Evolutionary conservation across 2,888 invertebrate species (phyloP).

Genomic region (Agrenia bidenticulata): DNA sequence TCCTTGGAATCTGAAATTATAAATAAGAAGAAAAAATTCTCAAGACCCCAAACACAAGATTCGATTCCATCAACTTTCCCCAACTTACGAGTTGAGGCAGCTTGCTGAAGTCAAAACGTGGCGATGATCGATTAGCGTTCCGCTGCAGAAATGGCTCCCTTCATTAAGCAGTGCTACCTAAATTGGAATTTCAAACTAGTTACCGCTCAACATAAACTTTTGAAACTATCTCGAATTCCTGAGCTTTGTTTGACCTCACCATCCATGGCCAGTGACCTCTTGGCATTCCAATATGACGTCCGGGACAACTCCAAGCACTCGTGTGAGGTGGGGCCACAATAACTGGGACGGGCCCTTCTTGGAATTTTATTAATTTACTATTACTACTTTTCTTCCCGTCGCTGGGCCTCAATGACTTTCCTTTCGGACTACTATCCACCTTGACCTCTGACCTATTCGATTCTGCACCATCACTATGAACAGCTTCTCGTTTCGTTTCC

Average conservation of each 20-base stretch:
- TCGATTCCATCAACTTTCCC: background rate
- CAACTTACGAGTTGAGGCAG: constrained; percentile 25
- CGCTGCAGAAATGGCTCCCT: constrained; percentile 36
- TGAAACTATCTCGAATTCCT: background rate
- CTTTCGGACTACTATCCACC: too few species aligned
- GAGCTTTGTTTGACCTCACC: constrained; percentile 17
- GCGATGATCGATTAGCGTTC: constrained; percentile 32
- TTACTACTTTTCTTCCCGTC: too few species aligned
- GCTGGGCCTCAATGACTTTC: too few species aligned
- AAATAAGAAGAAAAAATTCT: too few species aligned
- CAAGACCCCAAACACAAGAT: background rate
- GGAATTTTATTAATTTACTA: too few species aligned
- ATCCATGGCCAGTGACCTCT: constrained; percentile 45
- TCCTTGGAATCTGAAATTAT: background rate
- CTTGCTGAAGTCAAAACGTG: constrained; percentile 35
- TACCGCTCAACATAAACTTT: background rate
- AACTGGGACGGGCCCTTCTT: background rate
- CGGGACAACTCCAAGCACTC: constrained; percentile 26
- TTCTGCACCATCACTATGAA: too few species aligned
- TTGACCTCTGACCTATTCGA: too few species aligned
- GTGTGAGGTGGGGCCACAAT: background rate
- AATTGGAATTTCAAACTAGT: too few species aligned
- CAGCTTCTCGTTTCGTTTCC: too few species aligned
- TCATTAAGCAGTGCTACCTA: constrained; percentile 38
- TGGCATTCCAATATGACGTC: constrained; percentile 32